Evolutionary conservation across 2,888 invertebrate species (phyloP), one percentile per base, ranked within the genome.

Genomic region (Galerucella calmariensis): DNA sequence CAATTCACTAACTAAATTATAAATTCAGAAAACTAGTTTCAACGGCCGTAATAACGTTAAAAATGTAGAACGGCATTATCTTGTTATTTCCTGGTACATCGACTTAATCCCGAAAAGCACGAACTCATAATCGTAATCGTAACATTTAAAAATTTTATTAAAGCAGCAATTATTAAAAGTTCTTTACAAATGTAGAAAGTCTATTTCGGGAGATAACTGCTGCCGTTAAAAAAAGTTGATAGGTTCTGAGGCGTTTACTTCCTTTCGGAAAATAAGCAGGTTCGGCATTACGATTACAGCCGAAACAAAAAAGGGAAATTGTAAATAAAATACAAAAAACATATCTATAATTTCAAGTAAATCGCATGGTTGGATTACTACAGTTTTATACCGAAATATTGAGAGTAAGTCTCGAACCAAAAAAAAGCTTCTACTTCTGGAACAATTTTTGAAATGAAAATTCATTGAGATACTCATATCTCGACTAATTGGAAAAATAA

Each of bases 81-180:
- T 24, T 53, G 65, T 65, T 71, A 73, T 73, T 44, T 73, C 73
- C 63, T n/a, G 53, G 63, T 53, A 73, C 65, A 73, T 69, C 69
- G 63, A 69, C 56, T 73, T 73, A 73, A 73, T 73, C 65, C 73
- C 44, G 56, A 65, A 65, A 67, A 65, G 69, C 73, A 65, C 53
- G 56, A 62, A 35, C 53, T 61, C 56, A 73, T 69, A 51, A 72
- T 66, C 62, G 67, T 75, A 75, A 75, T 41, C 65, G 68, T 75
- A 72, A 75, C 72, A 56, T 72, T 74, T 69, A 51, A 69, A 78
- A 74, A 72, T 73, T 76, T 76, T 75, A 73, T 76, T 73, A 75
- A 75, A 71, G 67, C 71, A 75, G 65, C 69, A 72, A 76, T 78
- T 78, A 78, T 76, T 72, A 78, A 74, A 75, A 75, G 61, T 76